Evolutionary conservation across 2,113 vertebrate genomes (phyloP), one percentile per base, ranked within the genome.

Genomic region (Scophthalmus maximus): DNA sequence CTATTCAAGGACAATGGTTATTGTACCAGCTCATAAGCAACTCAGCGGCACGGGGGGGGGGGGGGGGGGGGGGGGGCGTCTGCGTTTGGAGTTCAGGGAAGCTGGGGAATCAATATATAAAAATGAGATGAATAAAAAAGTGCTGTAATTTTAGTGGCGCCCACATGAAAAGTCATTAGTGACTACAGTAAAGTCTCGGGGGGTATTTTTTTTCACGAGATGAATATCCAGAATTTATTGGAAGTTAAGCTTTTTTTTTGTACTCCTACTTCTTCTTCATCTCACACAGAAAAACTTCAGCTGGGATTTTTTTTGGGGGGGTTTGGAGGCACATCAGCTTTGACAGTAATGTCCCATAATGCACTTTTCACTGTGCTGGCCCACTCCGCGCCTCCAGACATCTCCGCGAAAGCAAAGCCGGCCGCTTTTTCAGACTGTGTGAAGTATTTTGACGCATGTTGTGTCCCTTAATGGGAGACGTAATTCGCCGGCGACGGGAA

Each of bases 401-500:
- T 29, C 36, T 47, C 22, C 55, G 40, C 17, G 11, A 42, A 42
- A 49, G 44, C 49, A 44, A 44, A 49, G 57, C 30, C 6, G 20
- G 20, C 51, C 69, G 61, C 73, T 69, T 80, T 36, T 68, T 73
- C 53, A 74, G 36, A 47, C 46, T 17, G 44, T 52, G 59, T 72
- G 29, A 76, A 72, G 55, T 76, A 57, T 68, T 86, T 71, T 72
- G 75, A 73, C 49, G 75, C 11, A 20, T 29, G 23, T 62, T 79
- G 70, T 83, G 80, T 82, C 79, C 79, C 66, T 72, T 56, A 65
- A 76, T 89, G 77, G 63, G 52, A 51, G 44, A 61, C 36, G 68
- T 87, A 73, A 86, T 90, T 85, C 76, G 60, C 61, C 4, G 15
- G 29, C n/a, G 73, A 83, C 49, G 56, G 77, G 32, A 42, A 61